A percentile compares a stretch with the other conserved stretches of the same genome.
These are phyloP conservation scores for Latheticus oryzae DNA, from an alignment of 2,888 invertebrate species.

Conservation along the genomic window DNA sequence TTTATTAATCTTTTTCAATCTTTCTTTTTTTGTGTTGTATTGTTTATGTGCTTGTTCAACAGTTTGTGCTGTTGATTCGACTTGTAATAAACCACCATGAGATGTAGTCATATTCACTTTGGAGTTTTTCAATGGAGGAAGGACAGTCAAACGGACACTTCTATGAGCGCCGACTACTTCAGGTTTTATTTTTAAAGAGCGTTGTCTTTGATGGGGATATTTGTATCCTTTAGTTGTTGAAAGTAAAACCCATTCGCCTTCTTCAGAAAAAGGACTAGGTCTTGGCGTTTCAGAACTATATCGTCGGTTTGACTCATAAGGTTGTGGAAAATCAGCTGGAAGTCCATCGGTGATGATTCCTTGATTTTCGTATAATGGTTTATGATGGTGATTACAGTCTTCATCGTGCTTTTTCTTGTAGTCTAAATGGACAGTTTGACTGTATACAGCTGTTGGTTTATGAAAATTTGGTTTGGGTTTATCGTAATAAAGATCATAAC, in stretches of 20 bases:
- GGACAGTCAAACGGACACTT: constrained; percentile 73
- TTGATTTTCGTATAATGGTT: constrained; percentile 6
- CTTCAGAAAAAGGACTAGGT: constrained; percentile 72
- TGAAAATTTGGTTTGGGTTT: constrained; percentile 39
- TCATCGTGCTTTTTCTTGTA: constrained; percentile 44
- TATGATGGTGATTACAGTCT: constrained; percentile 45
- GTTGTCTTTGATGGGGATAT: constrained; percentile 62
- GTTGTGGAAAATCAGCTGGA: constrained; percentile 68
- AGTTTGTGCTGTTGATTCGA: constrained; percentile 77
- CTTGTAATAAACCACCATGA: constrained; percentile 80
- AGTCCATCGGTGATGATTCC: constrained; percentile 70
- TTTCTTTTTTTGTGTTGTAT: constrained; percentile 53
- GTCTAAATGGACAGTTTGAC: constrained; percentile 55
- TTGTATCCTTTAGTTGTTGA: constrained; percentile 83
- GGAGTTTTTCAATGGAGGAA: constrained; percentile 75
- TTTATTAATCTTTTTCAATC: constrained; percentile 13
- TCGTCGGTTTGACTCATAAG: constrained; percentile 50
- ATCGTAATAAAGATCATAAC: constrained; percentile 15
- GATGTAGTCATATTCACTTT: constrained; percentile 75
- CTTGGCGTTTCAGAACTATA: constrained; percentile 65
- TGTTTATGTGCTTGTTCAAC: constrained; percentile 73
- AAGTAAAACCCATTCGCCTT: constrained; percentile 82
- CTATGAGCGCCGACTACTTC: constrained; percentile 55
- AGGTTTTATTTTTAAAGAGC: constrained; percentile 56
- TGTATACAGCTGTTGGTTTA: constrained; percentile 47